Base-by-base conservation (phyloP, 2,113 vertebrate genomes). In the Sphyrna mokarran region DNA sequence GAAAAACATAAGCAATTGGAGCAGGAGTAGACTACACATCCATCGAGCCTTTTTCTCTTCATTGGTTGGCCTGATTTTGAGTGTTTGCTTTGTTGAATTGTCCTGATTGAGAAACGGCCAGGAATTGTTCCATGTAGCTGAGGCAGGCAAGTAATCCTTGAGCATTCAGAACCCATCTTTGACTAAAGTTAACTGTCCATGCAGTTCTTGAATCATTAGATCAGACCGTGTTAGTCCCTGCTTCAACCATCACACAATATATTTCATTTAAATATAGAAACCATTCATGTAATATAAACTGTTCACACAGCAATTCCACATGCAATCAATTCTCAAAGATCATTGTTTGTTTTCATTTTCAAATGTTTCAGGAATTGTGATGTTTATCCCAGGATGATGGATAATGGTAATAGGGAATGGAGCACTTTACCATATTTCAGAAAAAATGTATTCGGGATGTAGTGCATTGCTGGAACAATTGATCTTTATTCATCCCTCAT, bases 211-310 rank as follows among this genome's bases (percentile, higher is more conserved):
- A 37, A 10, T 66, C 61, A 66, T 37, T 66, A 40, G 3, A 83
- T 40, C 78, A 93, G 37, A 9, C 61, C 37, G 89, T 66, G 58
- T 91, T 91, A 91, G 20, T 91, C 58, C 5, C 8, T 89, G 48
- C 9, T 37, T 66, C 58, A 91, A 91, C 61, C 87, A 90, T 61
- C 4, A 13, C 26, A 33, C 87, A 61, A 33, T 61, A 33, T 90
- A 61, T 61, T 90, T 90, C 26, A 90, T 4, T 58, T 61, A 90
- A 33, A 58, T 90, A 61, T 61, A 58, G 61, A 90, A 90, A 61
- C 58, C 87, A 61, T 61, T 90, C 87, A 90, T 13, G 26, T 61
- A 58, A 29, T 89, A 89, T 89, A 89, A 89, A 89, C 86, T 89
- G 58, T 90, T 90, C 48, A 4, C 87, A 90, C 10, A 58, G 26